phyloP scores from a whole-genome alignment of 2,888 invertebrate genomes.

The Atrina japonica region DNA sequence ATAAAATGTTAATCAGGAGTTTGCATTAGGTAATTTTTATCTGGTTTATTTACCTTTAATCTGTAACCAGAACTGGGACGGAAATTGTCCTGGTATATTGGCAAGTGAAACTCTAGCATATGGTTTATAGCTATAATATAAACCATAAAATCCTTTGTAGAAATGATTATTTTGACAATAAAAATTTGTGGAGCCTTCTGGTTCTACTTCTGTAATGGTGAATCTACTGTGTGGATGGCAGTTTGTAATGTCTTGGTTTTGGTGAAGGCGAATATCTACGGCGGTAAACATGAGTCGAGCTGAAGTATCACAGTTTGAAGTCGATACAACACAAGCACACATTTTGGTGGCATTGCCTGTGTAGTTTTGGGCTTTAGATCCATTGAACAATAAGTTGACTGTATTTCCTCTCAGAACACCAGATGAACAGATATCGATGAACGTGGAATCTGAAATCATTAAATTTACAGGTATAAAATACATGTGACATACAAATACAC shows the following conservation, averaged over 20 bases:
- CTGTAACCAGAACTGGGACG: conserved; percentile 56
- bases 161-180: conserved; percentile 34
- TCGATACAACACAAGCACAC: conserved; percentile 57
- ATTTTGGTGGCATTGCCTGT: conserved; percentile 21
- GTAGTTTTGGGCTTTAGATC: conserved; percentile 22
- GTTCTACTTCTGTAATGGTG: conserved; percentile 32
- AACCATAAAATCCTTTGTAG: conserved; percentile 27
- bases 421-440: conserved; percentile 42
- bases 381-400: conserved; percentile 36
- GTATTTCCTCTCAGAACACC: conserved; percentile 27
- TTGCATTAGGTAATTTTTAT: too few relatives aligned
- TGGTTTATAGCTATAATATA: conserved; percentile 32
- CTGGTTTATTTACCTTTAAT: conserved; percentile 59
- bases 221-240: conserved; percentile 50
- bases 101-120: conserved; percentile 51
- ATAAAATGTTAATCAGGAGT: too few relatives aligned
- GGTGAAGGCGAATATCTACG: conserved; percentile 56
- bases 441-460: conserved; percentile 41
- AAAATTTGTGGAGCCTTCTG: conserved; percentile 11
- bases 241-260: conserved; percentile 42
- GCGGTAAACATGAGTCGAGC: conserved; percentile 50
- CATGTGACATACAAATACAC: too few relatives aligned
- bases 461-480: too few relatives aligned
- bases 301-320: conserved; percentile 54
- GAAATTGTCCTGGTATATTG: conserved; percentile 49